These are phyloP conservation scores for Euwallacea fornicatus DNA, from an alignment of 1,140 invertebrate species.

Conservation along the genomic window DNA sequence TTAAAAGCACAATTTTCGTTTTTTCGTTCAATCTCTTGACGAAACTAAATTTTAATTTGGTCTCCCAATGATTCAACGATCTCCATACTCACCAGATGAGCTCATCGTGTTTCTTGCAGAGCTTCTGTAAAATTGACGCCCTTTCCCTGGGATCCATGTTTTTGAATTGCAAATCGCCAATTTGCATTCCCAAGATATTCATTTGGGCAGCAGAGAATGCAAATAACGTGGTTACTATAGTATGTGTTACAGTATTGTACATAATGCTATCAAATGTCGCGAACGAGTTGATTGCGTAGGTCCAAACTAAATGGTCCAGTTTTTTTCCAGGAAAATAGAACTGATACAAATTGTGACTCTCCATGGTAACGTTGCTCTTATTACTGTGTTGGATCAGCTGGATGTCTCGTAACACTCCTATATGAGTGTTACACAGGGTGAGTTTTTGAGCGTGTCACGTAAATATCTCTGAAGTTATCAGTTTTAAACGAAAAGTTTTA, in stretches of 20 bases:
- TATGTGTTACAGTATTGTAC: constrained; percentile 10
- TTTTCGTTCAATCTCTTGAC: constrained; percentile 5
- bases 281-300: neutral
- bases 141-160: neutral
- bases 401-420: constrained; percentile 11
- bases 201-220: constrained; percentile 5
- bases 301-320: constrained; percentile 8
- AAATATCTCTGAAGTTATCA: too few relatives aligned
- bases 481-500: too few relatives aligned
- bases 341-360: constrained; percentile 15
- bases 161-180: constrained; percentile 1
- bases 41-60: constrained; percentile 7
- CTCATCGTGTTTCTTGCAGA: constrained; percentile 3
- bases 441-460: too few relatives aligned
- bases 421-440: too few relatives aligned
- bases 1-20: constrained; percentile 9
- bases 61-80: neutral
- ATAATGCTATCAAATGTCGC: neutral
- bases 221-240: constrained; percentile 12
- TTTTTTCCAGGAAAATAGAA: constrained; percentile 20
- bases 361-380: constrained; percentile 6
- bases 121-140: neutral
- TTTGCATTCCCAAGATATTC: neutral
- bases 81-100: constrained; percentile 13
- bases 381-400: constrained; percentile 21